Base-by-base conservation (phyloP, 2,113 vertebrate species). In the Sphaerodactylus townsendi region DNA sequence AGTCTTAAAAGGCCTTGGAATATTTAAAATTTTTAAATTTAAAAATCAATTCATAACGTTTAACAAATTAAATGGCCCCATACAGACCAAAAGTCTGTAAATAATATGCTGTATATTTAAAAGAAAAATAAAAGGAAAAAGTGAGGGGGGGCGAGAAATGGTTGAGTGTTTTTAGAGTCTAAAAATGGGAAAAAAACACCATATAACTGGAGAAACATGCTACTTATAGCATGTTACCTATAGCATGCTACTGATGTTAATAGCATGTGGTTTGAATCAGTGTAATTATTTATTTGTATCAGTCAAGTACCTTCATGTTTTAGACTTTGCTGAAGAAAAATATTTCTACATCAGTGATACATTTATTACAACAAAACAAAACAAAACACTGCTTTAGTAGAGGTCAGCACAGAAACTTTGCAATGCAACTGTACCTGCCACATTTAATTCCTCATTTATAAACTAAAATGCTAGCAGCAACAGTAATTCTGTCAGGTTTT, bases 401-500 rank as follows among this genome's bases (percentile, higher is more conserved):
- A 88, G 10, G 2, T 70, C 46, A 50, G 1, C 1, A 75, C 1
- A 2, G 74, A 41, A 30, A 1, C 14, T 82, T 75, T 50, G 2
- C n/a, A 71, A 68, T 41, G 68, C 53, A 76, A 65, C 11, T 39
- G 3, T 23, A 8, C 4, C 15, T 75, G 33, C 53, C 53, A 19
- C 15, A 9, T 17, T 28, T n/a, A 23, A 15, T 69, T 39, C 46
- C 64, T 62, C 21, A 72, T 77, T 66, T 66, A 81, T 11, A 50
- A 39, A 90, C 83, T 3, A 82, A 71, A 93, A 85, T 70, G 64
- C 56, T 80, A 77, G 74, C 76, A 10, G 15, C 85, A 56, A 56
- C 85, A 62, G 73, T 50, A 62, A 89, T 86, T 87, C 81, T 85
- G 84, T 48, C n/a, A 86, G 82, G 88, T 91, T 87, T 19, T 84